Conservation (phyloP, 2,888 invertebrate genomes). For the Octodonta nipae region DNA sequence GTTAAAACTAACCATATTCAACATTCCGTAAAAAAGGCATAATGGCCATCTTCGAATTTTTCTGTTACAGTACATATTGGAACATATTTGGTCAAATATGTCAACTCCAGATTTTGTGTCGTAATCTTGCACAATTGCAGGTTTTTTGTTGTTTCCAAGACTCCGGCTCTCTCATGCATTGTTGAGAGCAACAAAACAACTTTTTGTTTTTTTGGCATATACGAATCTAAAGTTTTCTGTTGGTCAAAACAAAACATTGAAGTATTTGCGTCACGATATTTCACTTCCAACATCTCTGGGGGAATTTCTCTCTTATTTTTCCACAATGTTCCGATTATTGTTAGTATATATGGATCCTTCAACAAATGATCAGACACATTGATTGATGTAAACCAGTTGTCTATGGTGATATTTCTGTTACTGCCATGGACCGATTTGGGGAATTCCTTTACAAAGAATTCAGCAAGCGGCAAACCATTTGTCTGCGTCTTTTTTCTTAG, state of each 20-base stretch:
- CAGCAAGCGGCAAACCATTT: conserved; percentile 2
- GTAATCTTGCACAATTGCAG: too few relatives aligned
- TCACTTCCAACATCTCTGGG: not conserved
- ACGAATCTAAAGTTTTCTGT: too few relatives aligned
- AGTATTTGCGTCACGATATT: not conserved
- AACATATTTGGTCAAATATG: too few relatives aligned
- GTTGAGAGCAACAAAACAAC: too few relatives aligned
- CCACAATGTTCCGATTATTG: not conserved
- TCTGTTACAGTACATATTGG: too few relatives aligned
- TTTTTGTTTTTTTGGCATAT: too few relatives aligned
- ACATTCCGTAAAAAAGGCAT: not conserved
- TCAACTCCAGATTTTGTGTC: too few relatives aligned
- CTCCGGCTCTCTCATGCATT: too few relatives aligned
- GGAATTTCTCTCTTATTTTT: not conserved
- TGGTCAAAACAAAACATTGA: not conserved
- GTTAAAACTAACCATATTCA: too few relatives aligned
- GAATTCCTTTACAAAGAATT: conserved; percentile 1
- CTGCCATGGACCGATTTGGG: not conserved
- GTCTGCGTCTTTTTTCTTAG: conserved; percentile 5
- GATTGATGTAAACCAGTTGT: not conserved
- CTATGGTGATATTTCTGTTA: not conserved
- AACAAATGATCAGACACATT: not conserved
- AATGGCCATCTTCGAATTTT: too few relatives aligned
- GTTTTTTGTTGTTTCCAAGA: too few relatives aligned
- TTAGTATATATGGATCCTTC: not conserved